A percentile compares a stretch with the other conserved stretches of the same genome.
These are phyloP conservation scores for Nowickia ferox DNA, from an alignment of 2,888 invertebrate genomes.

Conservation along the genomic window DNA sequence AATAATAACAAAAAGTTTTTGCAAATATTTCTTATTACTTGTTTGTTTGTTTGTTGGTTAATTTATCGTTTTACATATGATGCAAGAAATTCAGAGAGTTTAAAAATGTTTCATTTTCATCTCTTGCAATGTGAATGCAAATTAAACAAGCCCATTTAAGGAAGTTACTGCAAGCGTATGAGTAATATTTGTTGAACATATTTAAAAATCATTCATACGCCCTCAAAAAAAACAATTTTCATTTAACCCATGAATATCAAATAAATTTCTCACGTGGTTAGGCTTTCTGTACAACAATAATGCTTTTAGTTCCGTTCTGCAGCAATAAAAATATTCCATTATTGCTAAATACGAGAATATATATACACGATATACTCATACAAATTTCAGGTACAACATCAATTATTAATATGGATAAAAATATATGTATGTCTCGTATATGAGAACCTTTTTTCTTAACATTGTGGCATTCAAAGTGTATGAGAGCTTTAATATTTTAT, in stretches of 20 bases:
- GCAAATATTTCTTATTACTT: background rate
- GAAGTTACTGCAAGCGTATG: background rate
- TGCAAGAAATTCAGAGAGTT: background rate
- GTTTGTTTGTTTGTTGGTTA: background rate
- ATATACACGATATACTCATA: background rate
- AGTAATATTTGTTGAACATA: background rate
- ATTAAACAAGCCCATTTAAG: too few relatives aligned
- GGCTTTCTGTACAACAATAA: background rate
- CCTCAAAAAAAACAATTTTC: too few relatives aligned
- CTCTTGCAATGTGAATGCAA: too few relatives aligned
- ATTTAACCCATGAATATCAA: background rate
- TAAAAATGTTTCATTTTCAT: background rate
- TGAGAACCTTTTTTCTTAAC: too few relatives aligned
- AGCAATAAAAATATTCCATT: constrained; percentile 8
- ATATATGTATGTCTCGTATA: background rate
- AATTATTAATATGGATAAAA: background rate
- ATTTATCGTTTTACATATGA: background rate
- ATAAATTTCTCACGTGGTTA: background rate
- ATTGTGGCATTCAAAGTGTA: constrained; percentile 5
- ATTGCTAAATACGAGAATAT: background rate
- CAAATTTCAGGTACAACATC: background rate
- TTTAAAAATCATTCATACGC: background rate
- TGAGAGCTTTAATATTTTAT: constrained; percentile 37
- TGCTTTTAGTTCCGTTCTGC: background rate
- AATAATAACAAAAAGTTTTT: constrained; percentile 33